Evolutionary conservation across 2,888 invertebrate genomes (phyloP).

Genomic region (Sipha maydis): DNA sequence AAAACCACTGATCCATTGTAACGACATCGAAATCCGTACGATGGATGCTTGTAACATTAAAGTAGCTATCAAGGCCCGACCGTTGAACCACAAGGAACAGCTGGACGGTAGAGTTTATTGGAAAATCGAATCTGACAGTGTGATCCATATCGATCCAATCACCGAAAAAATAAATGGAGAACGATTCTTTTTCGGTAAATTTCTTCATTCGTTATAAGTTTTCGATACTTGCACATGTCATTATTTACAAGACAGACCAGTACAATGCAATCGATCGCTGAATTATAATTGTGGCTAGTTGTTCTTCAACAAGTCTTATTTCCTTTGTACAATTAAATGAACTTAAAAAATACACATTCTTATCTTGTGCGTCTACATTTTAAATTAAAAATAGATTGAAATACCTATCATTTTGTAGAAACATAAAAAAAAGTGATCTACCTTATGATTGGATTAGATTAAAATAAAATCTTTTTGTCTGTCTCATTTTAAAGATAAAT

Average conservation of each 20-base stretch:
- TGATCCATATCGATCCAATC: conserved; percentile 72
- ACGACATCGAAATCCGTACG: background rate
- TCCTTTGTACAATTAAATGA: background rate
- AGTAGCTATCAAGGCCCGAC: conserved; percentile 81
- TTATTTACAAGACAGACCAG: background rate
- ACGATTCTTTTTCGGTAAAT: conserved; percentile 69
- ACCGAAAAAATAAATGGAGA: conserved; percentile 67
- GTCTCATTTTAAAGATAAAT: background rate
- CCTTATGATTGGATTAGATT: background rate
- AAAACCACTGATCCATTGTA: background rate
- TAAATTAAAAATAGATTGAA: conserved; percentile 31
- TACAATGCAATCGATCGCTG: background rate
- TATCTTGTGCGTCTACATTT: background rate
- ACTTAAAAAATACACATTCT: conserved; percentile 2
- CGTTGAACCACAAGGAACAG: conserved; percentile 75
- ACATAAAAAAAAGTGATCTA: background rate
- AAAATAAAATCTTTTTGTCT: background rate
- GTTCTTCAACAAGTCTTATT: background rate
- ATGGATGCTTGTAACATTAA: conserved; percentile 69
- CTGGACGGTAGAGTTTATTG: conserved; percentile 74
- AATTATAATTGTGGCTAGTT: no score
- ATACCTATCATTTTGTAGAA: conserved; percentile 34
- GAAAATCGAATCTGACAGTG: conserved; percentile 73
- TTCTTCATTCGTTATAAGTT: no score
- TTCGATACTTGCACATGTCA: no score